Base-by-base conservation (phyloP, 2,888 invertebrate genomes). In the Embidobia sp. region DNA sequence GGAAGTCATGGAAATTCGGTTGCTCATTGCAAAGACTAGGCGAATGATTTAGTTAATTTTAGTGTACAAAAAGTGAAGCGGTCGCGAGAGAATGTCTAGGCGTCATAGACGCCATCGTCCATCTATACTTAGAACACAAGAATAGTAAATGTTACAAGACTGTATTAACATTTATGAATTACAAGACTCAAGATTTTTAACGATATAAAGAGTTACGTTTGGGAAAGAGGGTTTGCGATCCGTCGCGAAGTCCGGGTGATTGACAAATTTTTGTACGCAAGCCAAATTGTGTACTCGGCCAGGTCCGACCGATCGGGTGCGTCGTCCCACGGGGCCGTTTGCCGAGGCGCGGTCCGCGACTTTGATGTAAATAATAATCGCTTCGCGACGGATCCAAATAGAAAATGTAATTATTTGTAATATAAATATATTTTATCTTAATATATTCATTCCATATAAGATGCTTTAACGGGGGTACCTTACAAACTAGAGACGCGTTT, bases 51-150 rank as follows among this genome's bases (percentile, higher is more conserved):
- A 74, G 75, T 69, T 69, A 64, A 64, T 49, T 76, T 66, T 51
- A 70, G 44, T 66, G 67, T 73, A 63, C 63, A 73, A 63, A 72
- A 51, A 19, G 10, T 16, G n/a, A 73, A 63, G 53, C 37, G 66
- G 53, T 53, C 46, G 61, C 70, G 70, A 61, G 31, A 31, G 37
- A 83, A 85, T 86, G 86, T 88, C 85, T 87, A 84, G 86, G 86
- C 82, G 88, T 88, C 85, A 40, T 78, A 85, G 85, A 87, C 86
- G 84, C 85, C 85, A 85, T 87, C 87, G 89, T 88, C 88, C 89
- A 88, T 84, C 82, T 88, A 88, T 87, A 86, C 82, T 86, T 88
- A 88, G 85, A 83, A 84, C 83, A 82, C 73, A 75, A 70, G 80
- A 80, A 80, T 66, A 80, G 84, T 83, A 85, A 85, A 86, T 86